Evolutionary conservation across 2,797 vertebrate genomes (phyloP).

Genomic region (Trachurus trachurus): DNA sequence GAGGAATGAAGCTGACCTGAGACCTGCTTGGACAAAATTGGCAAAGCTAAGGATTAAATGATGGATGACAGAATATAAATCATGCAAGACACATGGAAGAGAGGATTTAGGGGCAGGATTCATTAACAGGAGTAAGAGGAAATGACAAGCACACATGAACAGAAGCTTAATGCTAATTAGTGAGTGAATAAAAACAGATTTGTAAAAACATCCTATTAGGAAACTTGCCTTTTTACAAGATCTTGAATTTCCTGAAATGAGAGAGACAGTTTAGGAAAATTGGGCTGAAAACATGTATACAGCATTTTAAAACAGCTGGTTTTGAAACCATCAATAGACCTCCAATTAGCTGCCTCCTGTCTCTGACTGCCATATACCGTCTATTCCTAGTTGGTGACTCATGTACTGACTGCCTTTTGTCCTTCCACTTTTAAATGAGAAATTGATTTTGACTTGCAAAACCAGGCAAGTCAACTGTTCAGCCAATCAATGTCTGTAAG

Average conservation of each 20-base stretch:
- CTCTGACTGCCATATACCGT: not conserved
- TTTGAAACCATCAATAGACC: not conserved
- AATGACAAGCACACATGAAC: conserved; percentile 8
- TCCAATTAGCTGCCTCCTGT: not conserved
- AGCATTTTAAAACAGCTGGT: not conserved
- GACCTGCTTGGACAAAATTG: conserved; percentile 69
- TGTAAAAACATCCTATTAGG: not conserved
- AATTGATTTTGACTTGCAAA: conserved; percentile 73
- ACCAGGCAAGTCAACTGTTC: conserved; percentile 51
- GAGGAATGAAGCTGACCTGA: conserved; percentile 80
- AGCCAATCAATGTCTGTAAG: conserved; percentile 64
- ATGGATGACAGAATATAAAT: conserved; percentile 17
- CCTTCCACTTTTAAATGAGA: conserved; percentile 59
- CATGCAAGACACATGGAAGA: conserved; percentile 4
- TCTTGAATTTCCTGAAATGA: conserved; percentile 86
- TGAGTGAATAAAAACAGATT: not conserved
- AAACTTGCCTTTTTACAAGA: conserved; percentile 84
- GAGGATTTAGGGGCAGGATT: conserved; percentile 13
- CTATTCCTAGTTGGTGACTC: conserved; percentile 48
- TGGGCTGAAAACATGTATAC: not conserved
- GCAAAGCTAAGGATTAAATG: conserved; percentile 14
- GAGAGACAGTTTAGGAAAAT: conserved; percentile 36
- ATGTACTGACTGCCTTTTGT: conserved; percentile 27
- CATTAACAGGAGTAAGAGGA: conserved; percentile 3
- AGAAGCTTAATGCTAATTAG: conserved; percentile 31